Evolutionary conservation across 2,888 invertebrate species (phyloP).

Genomic region (Eristalinus aeneus): DNA sequence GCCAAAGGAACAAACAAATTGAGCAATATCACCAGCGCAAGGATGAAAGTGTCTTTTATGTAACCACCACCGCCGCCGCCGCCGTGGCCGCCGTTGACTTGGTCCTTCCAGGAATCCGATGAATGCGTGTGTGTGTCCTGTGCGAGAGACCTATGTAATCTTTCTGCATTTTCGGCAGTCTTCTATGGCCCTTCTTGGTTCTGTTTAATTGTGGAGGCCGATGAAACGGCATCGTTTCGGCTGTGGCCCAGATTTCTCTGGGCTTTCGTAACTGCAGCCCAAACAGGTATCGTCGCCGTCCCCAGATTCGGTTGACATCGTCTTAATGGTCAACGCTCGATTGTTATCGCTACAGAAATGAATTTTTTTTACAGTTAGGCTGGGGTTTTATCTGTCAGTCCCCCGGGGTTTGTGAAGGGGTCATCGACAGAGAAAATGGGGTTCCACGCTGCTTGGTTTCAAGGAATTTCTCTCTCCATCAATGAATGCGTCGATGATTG

Average conservation of each 20-base stretch:
- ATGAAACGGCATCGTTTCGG: neutral
- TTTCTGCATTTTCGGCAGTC: neutral
- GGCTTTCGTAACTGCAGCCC: neutral
- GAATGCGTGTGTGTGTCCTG: conserved; percentile 38
- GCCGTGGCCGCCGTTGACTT: neutral
- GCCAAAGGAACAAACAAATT: conserved; percentile 66
- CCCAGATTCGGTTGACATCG: neutral
- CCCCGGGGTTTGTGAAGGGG: neutral
- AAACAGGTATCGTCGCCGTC: neutral
- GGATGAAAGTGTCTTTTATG: conserved; percentile 60
- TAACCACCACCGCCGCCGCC: conserved; percentile 35
- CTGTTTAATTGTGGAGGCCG: neutral
- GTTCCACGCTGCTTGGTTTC: conserved; percentile 11
- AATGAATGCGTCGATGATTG: conserved; percentile 20
- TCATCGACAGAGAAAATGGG: neutral
- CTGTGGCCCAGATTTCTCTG: neutral
- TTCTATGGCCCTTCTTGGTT: neutral
- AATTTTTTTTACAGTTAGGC: neutral
- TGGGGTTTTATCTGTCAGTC: conserved; percentile 34
- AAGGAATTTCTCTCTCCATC: neutral
- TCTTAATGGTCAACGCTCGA: neutral
- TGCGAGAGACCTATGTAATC: conserved; percentile 17
- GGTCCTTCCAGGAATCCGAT: conserved; percentile 60
- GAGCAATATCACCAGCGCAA: conserved; percentile 58
- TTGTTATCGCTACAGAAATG: neutral